phyloP scores from a whole-genome alignment of 2,113 vertebrate species.

The Catharus fuscescens region DNA sequence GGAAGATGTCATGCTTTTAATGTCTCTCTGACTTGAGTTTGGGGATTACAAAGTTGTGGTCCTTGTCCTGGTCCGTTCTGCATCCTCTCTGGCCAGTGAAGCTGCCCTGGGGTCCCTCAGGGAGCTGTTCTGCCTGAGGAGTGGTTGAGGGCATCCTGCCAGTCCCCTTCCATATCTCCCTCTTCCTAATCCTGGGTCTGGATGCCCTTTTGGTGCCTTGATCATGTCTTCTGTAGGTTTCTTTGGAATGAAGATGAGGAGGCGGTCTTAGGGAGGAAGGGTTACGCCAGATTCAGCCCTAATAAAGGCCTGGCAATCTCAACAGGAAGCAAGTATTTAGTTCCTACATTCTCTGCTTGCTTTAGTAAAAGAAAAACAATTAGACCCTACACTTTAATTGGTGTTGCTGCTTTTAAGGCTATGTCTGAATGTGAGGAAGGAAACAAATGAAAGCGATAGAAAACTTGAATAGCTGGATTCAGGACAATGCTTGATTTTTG shows the following conservation, averaged over 20 bases:
- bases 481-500: not conserved
- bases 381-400: not conserved
- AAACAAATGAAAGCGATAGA: not conserved
- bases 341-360: not conserved
- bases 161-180: rapidly evolving
- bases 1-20: not conserved
- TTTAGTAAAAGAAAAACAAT: not conserved
- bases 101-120: not conserved
- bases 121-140: not conserved
- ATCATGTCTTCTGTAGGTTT: not conserved
- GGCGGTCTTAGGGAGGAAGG: not conserved
- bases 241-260: not conserved
- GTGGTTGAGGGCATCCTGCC: not conserved
- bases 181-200: too few species aligned
- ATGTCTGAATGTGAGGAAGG: not conserved
- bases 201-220: not conserved
- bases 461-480: not conserved
- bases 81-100: not conserved
- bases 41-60: not conserved
- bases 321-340: not conserved
- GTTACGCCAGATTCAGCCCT: rapidly evolving
- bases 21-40: not conserved
- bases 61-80: rapidly evolving
- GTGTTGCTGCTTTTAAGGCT: not conserved
- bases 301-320: not conserved